Percentiles rank a stretch among this genome's conserved stretches.
Conservation (phyloP, 1,140 invertebrate genomes). For the Nebria ingens region DNA sequence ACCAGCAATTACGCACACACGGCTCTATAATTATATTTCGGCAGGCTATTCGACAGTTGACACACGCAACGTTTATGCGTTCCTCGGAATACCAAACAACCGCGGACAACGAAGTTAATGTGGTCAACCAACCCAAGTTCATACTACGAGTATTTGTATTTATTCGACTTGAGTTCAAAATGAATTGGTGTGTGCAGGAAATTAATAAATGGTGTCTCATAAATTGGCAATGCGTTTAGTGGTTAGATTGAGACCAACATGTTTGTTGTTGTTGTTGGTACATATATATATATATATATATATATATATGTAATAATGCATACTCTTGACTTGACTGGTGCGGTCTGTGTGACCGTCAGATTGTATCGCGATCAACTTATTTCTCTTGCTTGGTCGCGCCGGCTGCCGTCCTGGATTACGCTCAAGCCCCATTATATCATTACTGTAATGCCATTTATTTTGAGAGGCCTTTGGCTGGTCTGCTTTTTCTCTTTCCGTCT, state of each 20-base stretch:
- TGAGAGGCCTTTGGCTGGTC: not conserved
- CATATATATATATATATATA: not conserved
- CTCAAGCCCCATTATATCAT: slow-evolving; percentile 2
- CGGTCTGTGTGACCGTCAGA: not conserved
- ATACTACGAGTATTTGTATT: too few relatives aligned
- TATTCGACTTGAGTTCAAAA: too few relatives aligned
- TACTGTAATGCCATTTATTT: slow-evolving; percentile 8
- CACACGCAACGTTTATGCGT: not conserved
- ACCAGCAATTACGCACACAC: not conserved
- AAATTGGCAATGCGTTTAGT: not conserved
- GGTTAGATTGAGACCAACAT: too few relatives aligned
- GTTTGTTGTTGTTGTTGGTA: too few relatives aligned
- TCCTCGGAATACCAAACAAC: too few relatives aligned
- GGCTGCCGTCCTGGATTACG: slow-evolving; percentile 1
- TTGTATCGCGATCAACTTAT: slow-evolving; percentile 1
- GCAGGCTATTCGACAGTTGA: not conserved
- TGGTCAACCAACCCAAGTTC: too few relatives aligned
- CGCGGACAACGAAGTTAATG: too few relatives aligned
- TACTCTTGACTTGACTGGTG: not conserved
- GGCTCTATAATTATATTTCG: not conserved
- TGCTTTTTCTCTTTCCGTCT: not conserved
- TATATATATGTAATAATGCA: not conserved
- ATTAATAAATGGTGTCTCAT: not conserved
- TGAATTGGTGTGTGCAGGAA: too few relatives aligned
- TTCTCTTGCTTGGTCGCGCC: not conserved